phyloP scores from a whole-genome alignment of 2,888 invertebrate genomes.

The Lobophora halterata region DNA sequence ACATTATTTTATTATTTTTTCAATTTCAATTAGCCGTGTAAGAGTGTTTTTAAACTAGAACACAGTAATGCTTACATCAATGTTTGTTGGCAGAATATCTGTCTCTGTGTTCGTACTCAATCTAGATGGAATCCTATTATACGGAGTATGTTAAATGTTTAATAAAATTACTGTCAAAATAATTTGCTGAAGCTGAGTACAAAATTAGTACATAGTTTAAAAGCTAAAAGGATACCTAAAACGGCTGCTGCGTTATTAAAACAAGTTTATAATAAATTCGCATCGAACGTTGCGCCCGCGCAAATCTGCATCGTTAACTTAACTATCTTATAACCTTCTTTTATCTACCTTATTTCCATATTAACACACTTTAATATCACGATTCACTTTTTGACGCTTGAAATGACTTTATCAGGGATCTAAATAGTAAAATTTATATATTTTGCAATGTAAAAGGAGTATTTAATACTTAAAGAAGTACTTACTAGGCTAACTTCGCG shows the following conservation, averaged over 20 bases:
- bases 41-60: too few relatives aligned
- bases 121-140: too few relatives aligned
- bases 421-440: conserved; percentile 44
- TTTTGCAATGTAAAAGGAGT: conserved; percentile 34
- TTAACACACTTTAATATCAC: conserved; percentile 52
- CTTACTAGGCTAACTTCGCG: too few relatives aligned
- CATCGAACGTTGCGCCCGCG: conserved; percentile 34
- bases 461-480: conserved; percentile 13
- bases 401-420: conserved; percentile 58
- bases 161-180: too few relatives aligned
- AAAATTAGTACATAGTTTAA: conserved; percentile 12
- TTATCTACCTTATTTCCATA: conserved; percentile 64
- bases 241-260: conserved; percentile 26
- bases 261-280: conserved; percentile 33
- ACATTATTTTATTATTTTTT: too few relatives aligned
- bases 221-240: conserved; percentile 16
- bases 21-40: too few relatives aligned
- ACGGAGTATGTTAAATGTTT: too few relatives aligned
- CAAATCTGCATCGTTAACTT: conserved; percentile 46
- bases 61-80: too few relatives aligned
- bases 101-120: too few relatives aligned
- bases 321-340: conserved; percentile 60
- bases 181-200: too few relatives aligned
- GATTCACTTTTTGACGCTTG: conserved; percentile 53
- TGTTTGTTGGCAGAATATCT: too few relatives aligned